phyloP scores from a whole-genome alignment of 2,113 vertebrate genomes.

The Dasypus novemcinctus region DNA sequence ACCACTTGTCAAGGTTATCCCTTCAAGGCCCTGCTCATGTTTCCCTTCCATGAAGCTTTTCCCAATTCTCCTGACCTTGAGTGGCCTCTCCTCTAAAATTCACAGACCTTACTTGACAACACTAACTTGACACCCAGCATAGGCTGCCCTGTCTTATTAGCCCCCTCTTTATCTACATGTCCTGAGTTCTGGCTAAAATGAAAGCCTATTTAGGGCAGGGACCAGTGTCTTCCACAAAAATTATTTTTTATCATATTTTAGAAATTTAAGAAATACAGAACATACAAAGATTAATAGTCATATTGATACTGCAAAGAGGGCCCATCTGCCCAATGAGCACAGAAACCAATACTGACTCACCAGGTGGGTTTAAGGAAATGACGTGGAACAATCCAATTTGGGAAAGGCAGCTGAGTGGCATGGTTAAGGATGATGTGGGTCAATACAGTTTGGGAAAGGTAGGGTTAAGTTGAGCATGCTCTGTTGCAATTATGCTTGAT shows the following conservation, averaged over 20 bases:
- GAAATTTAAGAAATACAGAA: background rate
- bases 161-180: background rate
- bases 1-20: background rate
- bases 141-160: background rate
- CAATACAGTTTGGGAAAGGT: too few species aligned
- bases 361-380: too few species aligned
- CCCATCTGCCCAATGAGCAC: too few species aligned
- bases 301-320: too few species aligned
- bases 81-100: background rate
- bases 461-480: too few species aligned
- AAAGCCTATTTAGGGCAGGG: background rate
- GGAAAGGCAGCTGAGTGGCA: too few species aligned
- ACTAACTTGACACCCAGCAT: background rate
- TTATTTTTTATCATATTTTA: background rate
- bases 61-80: background rate
- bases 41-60: background rate
- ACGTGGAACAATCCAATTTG: too few species aligned
- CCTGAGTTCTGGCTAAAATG: background rate
- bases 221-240: background rate
- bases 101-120: background rate
- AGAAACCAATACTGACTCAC: too few species aligned
- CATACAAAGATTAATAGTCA: background rate
- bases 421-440: too few species aligned
- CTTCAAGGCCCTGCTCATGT: background rate
- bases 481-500: too few species aligned